A percentile compares a stretch with the other conserved stretches of the same genome.
phyloP scores from a whole-genome alignment of 2,113 vertebrate species.

The Chroicocephalus ridibundus region DNA sequence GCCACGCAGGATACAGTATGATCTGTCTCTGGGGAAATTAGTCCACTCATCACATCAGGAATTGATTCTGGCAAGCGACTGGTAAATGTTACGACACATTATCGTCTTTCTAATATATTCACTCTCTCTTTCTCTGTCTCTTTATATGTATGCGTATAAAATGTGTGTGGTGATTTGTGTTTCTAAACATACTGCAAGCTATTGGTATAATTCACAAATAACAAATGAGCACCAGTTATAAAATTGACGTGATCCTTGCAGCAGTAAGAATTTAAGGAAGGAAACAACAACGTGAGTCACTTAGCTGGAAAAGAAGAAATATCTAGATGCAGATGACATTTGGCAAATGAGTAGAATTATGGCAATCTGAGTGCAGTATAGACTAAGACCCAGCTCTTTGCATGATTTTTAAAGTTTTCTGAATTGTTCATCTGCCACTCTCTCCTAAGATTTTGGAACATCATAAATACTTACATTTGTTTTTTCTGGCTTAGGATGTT shows the following conservation, averaged over 20 bases:
- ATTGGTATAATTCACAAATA: neutral
- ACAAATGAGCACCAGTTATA: constrained; percentile 1
- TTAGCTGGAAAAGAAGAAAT: constrained; percentile 1
- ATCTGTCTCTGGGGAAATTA: constrained; percentile 42
- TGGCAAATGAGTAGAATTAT: neutral
- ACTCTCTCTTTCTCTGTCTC: neutral
- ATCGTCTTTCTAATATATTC: neutral
- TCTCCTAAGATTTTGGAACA: neutral
- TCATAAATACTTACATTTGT: neutral
- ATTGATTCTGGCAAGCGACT: neutral
- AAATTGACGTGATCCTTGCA: neutral
- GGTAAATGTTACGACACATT: neutral
- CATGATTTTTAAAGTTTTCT: neutral
- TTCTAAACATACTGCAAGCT: neutral
- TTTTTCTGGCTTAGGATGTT: neutral
- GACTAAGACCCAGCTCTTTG: neutral
- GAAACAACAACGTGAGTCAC: neutral
- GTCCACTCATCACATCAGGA: constrained; percentile 32
- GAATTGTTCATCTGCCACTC: neutral
- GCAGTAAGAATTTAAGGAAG: neutral
- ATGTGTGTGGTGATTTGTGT: neutral
- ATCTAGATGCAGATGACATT: neutral
- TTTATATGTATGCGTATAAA: neutral
- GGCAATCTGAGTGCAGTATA: neutral
- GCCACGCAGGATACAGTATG: neutral